phyloP scores from a whole-genome alignment of 2,797 vertebrate species.

The Cheirogaleus major region DNA sequence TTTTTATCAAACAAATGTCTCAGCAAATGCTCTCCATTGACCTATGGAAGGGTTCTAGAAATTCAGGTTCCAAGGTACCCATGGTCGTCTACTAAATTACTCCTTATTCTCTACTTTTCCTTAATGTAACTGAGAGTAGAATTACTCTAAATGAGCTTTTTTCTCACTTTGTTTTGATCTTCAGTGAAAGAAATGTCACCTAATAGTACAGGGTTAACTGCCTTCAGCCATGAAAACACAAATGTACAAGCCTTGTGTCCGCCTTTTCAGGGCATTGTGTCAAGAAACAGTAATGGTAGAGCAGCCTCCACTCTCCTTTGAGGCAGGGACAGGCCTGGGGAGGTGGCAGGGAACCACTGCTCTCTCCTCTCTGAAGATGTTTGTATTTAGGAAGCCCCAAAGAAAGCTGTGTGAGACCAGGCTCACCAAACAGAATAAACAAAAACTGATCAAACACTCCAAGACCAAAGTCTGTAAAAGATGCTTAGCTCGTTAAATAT shows the following conservation, averaged over 20 bases:
- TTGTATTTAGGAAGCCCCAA: not conserved
- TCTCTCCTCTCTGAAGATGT: not conserved
- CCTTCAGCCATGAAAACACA: not conserved
- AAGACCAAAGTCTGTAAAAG: conserved; percentile 54
- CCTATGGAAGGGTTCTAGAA: not conserved
- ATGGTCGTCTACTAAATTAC: not conserved
- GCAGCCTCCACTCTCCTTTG: not conserved
- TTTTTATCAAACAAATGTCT: not conserved
- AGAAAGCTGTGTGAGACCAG: conserved; percentile 16
- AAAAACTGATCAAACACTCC: conserved; percentile 57
- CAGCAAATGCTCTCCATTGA: not conserved
- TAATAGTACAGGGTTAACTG: not conserved
- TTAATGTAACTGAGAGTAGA: not conserved
- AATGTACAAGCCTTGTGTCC: not conserved
- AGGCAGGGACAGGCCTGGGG: not conserved
- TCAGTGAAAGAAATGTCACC: not conserved
- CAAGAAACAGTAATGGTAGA: not conserved
- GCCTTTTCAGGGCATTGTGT: not conserved
- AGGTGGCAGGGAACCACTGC: not conserved
- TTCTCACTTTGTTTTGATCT: not conserved
- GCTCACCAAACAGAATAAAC: conserved; percentile 54
- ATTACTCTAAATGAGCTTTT: not conserved
- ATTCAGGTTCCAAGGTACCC: not conserved
- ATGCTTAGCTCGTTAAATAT: conserved; percentile 55
- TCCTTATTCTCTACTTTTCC: not conserved